Conservation (phyloP, 2,113 vertebrate genomes). For the Rutilus rutilus region DNA sequence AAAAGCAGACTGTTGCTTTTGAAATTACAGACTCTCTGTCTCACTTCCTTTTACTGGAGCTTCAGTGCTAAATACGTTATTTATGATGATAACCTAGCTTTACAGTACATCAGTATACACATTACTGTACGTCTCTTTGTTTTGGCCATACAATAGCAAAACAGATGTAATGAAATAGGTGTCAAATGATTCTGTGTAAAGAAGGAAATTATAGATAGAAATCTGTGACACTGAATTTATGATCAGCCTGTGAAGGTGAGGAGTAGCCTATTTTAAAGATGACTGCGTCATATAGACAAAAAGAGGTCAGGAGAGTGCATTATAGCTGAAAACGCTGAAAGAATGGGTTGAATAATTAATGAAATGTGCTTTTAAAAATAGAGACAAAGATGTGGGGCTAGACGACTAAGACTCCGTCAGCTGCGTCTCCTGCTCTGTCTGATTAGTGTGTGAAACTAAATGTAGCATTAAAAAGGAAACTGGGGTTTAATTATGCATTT, state of each 20-base stretch:
- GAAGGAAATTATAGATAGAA: neutral
- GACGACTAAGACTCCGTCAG: slow-evolving; percentile 17
- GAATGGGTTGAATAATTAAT: slow-evolving; percentile 49
- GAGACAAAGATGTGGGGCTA: slow-evolving; percentile 26
- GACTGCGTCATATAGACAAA: neutral
- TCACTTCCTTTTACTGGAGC: neutral
- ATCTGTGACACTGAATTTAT: slow-evolving; percentile 14
- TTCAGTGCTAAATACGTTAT: neutral
- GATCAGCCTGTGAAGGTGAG: neutral
- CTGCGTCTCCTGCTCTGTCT: slow-evolving; percentile 1
- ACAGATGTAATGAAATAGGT: neutral
- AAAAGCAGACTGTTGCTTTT: neutral
- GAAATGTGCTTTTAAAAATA: slow-evolving; percentile 41
- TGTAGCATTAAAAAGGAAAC: neutral
- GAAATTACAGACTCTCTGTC: neutral
- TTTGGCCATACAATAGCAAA: neutral
- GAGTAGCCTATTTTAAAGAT: neutral
- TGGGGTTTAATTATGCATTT: neutral
- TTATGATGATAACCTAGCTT: neutral
- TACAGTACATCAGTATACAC: neutral
- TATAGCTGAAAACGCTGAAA: slow-evolving; percentile 33
- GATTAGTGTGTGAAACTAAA: neutral
- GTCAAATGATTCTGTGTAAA: neutral
- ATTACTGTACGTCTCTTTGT: neutral
- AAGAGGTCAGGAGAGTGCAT: neutral